phyloP scores from a whole-genome alignment of 2,888 invertebrate species.

The Platerodrilus igneus region DNA sequence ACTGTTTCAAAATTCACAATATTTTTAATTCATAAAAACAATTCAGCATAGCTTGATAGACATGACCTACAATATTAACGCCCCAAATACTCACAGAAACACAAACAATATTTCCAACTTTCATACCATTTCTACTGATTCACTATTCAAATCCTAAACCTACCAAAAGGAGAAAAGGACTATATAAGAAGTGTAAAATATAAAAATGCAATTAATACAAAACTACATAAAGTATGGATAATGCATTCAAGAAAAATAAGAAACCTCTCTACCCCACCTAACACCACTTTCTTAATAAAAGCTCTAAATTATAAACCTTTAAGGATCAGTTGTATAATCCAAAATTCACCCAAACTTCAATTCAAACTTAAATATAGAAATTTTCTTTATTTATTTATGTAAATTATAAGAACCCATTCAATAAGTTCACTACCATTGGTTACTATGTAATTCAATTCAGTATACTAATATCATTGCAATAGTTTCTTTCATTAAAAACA shows the following conservation, averaged over 20 bases:
- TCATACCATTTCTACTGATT: slow-evolving; percentile 32
- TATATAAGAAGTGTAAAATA: slow-evolving; percentile 38
- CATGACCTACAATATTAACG: slow-evolving; percentile 48
- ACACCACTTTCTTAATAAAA: too few species aligned
- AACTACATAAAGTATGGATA: slow-evolving; percentile 33
- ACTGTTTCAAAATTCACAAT: slow-evolving; percentile 5
- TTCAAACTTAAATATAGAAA: too few species aligned
- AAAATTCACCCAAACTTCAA: too few species aligned
- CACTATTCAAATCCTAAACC: slow-evolving; percentile 28
- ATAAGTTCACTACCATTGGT: too few species aligned
- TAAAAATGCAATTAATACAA: slow-evolving; percentile 40
- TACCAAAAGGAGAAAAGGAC: slow-evolving; percentile 37
- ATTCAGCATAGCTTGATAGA: slow-evolving; percentile 46
- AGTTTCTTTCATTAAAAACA: too few species aligned
- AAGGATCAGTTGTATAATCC: too few species aligned
- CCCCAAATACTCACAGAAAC: slow-evolving; percentile 37
- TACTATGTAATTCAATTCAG: too few species aligned
- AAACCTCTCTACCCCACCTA: slow-evolving; percentile 43
- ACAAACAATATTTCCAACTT: slow-evolving; percentile 26
- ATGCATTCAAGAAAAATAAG: slow-evolving; percentile 32
- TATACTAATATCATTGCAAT: too few species aligned
- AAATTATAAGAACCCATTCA: too few species aligned
- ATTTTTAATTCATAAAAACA: too few species aligned
- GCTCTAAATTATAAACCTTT: too few species aligned
- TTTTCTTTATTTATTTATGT: too few species aligned